Base-by-base conservation (phyloP, 2,888 invertebrate species). In the Encarsia formosa region DNA sequence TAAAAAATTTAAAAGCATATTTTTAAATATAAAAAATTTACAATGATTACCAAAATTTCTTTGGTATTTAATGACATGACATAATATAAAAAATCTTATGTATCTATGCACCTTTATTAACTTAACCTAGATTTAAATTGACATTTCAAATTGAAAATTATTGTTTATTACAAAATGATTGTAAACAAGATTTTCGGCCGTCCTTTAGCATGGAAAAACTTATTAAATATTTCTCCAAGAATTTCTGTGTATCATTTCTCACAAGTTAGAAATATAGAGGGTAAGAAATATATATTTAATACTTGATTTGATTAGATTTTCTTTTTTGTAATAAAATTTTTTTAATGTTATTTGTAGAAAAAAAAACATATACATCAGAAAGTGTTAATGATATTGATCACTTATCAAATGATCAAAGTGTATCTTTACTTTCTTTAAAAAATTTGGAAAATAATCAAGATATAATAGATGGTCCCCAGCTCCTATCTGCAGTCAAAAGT, bases 361-460 rank as follows among this genome's bases (percentile, higher is more conserved):
- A 5, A 9, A 13, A 23, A 16, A 3, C 13, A 39, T 18, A 4
- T 20, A 26, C 24, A 38, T n/a, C 20, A 3, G 24, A 41, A 37
- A 37, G n/a, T 32, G 2, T 8, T 11, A 15, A 22, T 35, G 29
- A 35, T 13, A n/a, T 20, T n/a, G n/a, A n/a, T n/a, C n/a, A n/a
- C 19, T 16, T 52, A 18, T 11, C 15, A 24, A 1, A 2, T 16
- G 35, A 46, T 5, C 6, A n/a, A n/a, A n/a, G n/a, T 52, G 20
- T 29, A 41, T 5, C 18, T 22, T 18, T 6, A 0, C 2, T 19
- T 4, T 26, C 37, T 29, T 11, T 32, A 40, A 26, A 46, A 46
- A 23, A 11, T 46, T 22, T 46, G 22, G 29, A 52, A 35, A 18
- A 6, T 9, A 46, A 52, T 29, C 26, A 52, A 35, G 15, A 52